phyloP scores from a whole-genome alignment of 2,888 invertebrate species.

The Calameuta idolon region DNA sequence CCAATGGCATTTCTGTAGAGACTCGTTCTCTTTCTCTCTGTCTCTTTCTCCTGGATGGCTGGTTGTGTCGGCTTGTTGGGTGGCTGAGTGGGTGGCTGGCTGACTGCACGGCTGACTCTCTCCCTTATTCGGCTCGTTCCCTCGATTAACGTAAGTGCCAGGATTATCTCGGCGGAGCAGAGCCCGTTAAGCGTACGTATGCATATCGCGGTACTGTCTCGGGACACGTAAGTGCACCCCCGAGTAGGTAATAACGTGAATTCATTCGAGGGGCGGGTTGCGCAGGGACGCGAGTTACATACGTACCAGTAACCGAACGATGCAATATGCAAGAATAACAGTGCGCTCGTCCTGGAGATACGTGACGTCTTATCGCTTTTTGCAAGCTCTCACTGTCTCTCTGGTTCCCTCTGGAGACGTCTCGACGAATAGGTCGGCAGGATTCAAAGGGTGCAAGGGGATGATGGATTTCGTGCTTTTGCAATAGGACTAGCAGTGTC shows the following conservation, averaged over 20 bases:
- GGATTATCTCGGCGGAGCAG: conserved; percentile 9
- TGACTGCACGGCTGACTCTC: not conserved
- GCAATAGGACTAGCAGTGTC: not conserved
- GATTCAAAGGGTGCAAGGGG: not conserved
- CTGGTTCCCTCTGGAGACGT: not conserved
- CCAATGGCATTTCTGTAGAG: not conserved
- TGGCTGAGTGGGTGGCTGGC: not conserved
- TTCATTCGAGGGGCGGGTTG: not conserved
- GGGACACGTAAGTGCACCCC: not conserved
- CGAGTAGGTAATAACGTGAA: not conserved
- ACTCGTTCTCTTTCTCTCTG: not conserved
- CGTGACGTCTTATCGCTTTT: not conserved
- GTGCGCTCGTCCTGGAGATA: not conserved
- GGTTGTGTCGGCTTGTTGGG: not conserved
- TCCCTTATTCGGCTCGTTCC: conserved; percentile 3
- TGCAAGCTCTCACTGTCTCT: not conserved
- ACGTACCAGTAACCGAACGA: not conserved
- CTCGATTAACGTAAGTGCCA: conserved; percentile 8
- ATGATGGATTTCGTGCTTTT: not conserved
- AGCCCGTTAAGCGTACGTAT: not conserved
- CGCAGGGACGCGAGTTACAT: not conserved
- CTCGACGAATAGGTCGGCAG: not conserved
- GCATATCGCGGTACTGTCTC: not conserved
- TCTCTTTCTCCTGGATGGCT: not conserved
- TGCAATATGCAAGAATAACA: not conserved